Percentiles rank a stretch among this genome's conserved stretches.
phyloP scores from a whole-genome alignment of 2,113 vertebrate species.

The Todiramphus chloris region DNA sequence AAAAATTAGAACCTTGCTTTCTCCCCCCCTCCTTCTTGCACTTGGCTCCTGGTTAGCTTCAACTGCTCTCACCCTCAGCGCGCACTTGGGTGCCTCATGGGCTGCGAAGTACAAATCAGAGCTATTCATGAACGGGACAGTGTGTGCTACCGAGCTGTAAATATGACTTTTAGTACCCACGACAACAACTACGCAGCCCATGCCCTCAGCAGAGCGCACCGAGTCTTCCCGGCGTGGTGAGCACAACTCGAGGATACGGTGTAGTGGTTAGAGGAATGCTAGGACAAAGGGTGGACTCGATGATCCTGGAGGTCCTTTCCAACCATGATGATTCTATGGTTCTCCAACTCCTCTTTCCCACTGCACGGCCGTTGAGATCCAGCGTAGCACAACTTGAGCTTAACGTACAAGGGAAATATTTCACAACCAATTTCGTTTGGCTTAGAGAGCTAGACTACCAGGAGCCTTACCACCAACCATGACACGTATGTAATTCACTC shows the following conservation, averaged over 20 bases:
- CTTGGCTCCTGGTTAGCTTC: not conserved
- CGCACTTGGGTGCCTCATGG: not conserved
- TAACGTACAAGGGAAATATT: not conserved
- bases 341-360: not conserved
- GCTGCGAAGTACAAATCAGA: not conserved
- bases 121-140: not conserved
- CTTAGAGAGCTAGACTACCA: not conserved
- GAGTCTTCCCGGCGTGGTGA: rapidly evolving
- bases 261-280: no score
- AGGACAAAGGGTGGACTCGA: no score
- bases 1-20: conserved; percentile 48
- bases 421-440: not conserved
- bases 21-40: not conserved
- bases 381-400: rapidly evolving
- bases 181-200: not conserved
- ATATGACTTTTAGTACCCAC: not conserved
- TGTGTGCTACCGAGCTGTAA: not conserved
- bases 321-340: no score
- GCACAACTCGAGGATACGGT: no score
- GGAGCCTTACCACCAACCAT: not conserved
- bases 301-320: no score
- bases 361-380: rapidly evolving
- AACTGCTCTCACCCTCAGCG: not conserved
- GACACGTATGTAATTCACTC: not conserved
- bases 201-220: rapidly evolving